These are phyloP conservation scores for Centropristis striata DNA, from an alignment of 2,113 vertebrate genomes.

Conservation along the genomic window DNA sequence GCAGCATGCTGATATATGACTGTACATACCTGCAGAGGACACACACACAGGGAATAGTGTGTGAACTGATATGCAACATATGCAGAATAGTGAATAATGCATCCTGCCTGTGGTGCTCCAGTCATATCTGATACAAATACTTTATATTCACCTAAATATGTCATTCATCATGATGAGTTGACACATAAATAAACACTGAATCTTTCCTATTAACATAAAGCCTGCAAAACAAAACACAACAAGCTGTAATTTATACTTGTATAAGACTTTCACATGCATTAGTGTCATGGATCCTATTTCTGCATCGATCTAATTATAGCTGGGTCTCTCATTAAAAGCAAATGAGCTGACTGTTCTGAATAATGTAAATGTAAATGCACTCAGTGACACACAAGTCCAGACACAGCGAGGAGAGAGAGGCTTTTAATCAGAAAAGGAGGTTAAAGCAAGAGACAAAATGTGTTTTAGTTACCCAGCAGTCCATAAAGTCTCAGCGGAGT, in stretches of 20 bases:
- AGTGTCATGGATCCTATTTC: background rate
- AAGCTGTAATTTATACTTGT: background rate
- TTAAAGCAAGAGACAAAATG: background rate
- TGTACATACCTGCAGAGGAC: slow-evolving; percentile 2
- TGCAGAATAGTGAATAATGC: background rate
- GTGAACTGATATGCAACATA: background rate
- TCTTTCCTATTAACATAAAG: background rate
- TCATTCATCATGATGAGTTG: background rate
- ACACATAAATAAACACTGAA: background rate
- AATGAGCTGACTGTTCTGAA: slow-evolving; percentile 30
- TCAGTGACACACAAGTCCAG: background rate
- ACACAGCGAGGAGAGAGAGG: background rate
- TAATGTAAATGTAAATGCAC: slow-evolving; percentile 17
- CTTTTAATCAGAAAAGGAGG: slow-evolving; percentile 21
- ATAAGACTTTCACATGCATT: background rate
- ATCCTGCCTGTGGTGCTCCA: background rate
- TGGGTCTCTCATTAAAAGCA: slow-evolving; percentile 11
- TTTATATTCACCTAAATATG: background rate
- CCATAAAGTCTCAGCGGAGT: background rate
- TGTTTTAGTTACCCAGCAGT: slow-evolving; percentile 27
- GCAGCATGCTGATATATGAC: slow-evolving; percentile 14
- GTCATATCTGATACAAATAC: background rate
- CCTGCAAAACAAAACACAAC: background rate
- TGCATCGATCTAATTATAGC: background rate
- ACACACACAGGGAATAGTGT: background rate